Evolutionary conservation across 2,113 vertebrate genomes (phyloP), one percentile per base, ranked within the genome.

Genomic region (Hippotragus niger): DNA sequence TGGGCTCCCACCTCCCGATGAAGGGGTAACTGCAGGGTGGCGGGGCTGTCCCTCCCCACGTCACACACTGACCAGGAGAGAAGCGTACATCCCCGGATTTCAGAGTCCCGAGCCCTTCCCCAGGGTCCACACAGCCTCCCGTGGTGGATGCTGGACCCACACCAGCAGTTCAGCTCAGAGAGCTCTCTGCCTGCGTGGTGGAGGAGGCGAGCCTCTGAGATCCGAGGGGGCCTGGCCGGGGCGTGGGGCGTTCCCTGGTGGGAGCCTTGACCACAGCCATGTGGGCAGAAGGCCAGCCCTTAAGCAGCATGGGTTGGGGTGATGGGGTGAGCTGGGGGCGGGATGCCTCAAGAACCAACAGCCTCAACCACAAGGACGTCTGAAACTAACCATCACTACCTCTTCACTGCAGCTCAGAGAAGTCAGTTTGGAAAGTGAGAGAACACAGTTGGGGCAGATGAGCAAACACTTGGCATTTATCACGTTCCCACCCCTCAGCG

Each of bases 391-490:
- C 47, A 80, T 88, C 95, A 36, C 96, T 97, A n/a, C 81, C 19
- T 96, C 96, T 76, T 98, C 90, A 96, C 90, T 64, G 43, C 0
- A 0, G 96, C 94, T 97, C 71, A 57, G 53, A 58, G 78, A 92
- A 80, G 80, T 2, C 86, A 84, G 93, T 80, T 64, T n/a, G 95
- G 81, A 90, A 74, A 23, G 16, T 1, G 52, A 92, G 80, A 45
- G 57, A 76, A 89, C 76, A 53, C 0, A 97, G 95, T 36, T 29
- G 16, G 74, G 92, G 95, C 92, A 98, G 97, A 97, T 90, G 98
- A 98, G 55, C 89, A 94, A 97, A 96, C 92, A 91, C 88, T 84
- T 96, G 98, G 91, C 92, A 94, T 93, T 93, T 93, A 96, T 0
- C 90, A 64, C 0, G 5, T 52, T 96, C 97, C 98, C 81, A 78